Percentiles rank a stretch among this genome's conserved stretches.
These are phyloP conservation scores for Agonopterix heracliana DNA, from an alignment of 2,888 invertebrate species.

Conservation along the genomic window DNA sequence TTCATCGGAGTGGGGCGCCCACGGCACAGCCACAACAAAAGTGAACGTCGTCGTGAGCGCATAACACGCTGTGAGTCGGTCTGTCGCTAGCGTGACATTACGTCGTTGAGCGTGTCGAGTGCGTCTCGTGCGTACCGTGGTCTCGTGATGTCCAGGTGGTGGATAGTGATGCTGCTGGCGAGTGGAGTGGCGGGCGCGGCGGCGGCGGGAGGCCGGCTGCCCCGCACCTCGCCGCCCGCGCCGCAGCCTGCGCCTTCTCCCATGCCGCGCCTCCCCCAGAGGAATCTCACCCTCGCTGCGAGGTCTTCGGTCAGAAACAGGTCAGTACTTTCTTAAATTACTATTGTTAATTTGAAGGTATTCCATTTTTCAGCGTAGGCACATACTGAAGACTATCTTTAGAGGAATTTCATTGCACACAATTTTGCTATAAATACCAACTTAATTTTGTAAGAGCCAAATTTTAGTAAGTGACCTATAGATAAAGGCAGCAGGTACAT, in stretches of 20 bases:
- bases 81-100: constrained; percentile 45
- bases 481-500: no score
- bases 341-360: no score
- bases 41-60: constrained; percentile 60
- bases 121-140: constrained; percentile 43
- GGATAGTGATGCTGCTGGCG: constrained; percentile 56
- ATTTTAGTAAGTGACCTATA: background rate
- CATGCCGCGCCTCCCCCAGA: constrained; percentile 64
- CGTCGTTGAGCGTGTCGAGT: constrained; percentile 14
- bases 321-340: constrained; percentile 36
- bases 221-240: constrained; percentile 57
- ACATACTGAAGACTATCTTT: background rate
- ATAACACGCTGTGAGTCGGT: constrained; percentile 46
- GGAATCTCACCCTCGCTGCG: constrained; percentile 65
- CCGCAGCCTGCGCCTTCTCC: constrained; percentile 76
- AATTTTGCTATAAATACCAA: background rate
- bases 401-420: background rate
- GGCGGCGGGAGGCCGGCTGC: constrained; percentile 62
- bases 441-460: background rate
- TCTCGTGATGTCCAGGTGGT: constrained; percentile 61
- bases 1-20: constrained; percentile 60
- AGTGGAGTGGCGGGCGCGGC: constrained; percentile 38
- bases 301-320: constrained; percentile 66
- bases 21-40: constrained; percentile 52
- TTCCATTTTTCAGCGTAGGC: background rate